Conservation (phyloP, 2,113 vertebrate genomes). For the Terrapene triunguis region DNA sequence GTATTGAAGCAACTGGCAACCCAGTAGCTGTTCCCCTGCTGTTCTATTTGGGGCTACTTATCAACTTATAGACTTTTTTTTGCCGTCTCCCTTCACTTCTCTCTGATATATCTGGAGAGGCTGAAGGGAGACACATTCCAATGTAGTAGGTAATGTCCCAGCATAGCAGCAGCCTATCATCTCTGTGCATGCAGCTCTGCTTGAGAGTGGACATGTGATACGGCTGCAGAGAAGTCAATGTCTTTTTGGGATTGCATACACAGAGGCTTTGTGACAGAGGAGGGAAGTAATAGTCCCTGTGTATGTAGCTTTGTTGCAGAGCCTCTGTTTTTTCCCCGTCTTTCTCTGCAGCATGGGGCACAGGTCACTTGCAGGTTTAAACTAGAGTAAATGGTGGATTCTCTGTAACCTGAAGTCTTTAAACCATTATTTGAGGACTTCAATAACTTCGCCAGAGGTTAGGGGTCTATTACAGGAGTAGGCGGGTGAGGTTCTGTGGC, state of each 20-base stretch:
- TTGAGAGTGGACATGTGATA: not conserved
- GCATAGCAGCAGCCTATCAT: not conserved
- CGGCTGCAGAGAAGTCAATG: accelerated
- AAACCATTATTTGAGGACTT: not conserved
- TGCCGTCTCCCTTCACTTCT: not conserved
- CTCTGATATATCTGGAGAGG: not conserved
- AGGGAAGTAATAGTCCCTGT: not conserved
- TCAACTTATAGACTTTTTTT: not conserved
- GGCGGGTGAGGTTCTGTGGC: not conserved
- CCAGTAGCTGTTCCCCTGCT: not conserved
- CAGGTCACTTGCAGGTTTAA: not conserved
- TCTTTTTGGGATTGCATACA: accelerated
- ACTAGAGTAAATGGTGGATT: not conserved
- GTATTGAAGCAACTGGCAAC: not conserved
- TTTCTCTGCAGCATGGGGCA: not conserved
- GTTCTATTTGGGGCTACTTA: not conserved
- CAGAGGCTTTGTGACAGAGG: not conserved
- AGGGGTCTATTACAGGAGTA: not conserved
- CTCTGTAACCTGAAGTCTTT: not conserved
- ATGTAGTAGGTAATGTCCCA: not conserved
- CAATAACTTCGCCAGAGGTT: not conserved
- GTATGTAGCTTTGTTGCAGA: not conserved
- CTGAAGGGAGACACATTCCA: not conserved
- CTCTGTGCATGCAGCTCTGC: accelerated
- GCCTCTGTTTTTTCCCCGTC: too few relatives aligned